Base-by-base conservation (phyloP, 2,888 invertebrate species). In the Xanthia icteritia region DNA sequence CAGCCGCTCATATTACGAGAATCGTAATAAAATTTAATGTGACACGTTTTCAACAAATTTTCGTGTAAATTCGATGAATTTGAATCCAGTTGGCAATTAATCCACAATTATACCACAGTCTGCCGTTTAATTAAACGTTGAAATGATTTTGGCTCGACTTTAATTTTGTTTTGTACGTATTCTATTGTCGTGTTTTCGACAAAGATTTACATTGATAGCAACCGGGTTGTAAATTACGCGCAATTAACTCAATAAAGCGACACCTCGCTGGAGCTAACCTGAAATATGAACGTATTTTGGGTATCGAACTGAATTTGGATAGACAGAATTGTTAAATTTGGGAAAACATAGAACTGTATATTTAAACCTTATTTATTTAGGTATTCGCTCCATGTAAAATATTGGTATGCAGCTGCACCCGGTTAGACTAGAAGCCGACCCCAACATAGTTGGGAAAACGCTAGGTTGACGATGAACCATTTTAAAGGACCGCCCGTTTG, bases 51-150 rank as follows among this genome's bases (percentile, higher is more conserved):
- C 90, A 91, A 90, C 91, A 90, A 93, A 94, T 93, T 92, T 89
- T 91, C 92, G 92, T 92, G 92, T 92, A 92, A 93, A 93, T 93
- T 92, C 90, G 91, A 91, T 90, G 89, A 92, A 92, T 92, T 91
- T 92, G 90, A 91, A 90, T 91, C 88, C 88, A 88, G 89, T 91
- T 86, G 90, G 90, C 92, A 94, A 94, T 94, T 93, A 94, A 94
- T 93, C 88, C 90, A 84, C 91, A 92, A 94, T 94, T 94, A 94
- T 89, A 92, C 90, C 90, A 88, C 91, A 86, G 87, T 90, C 90
- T 89, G 89, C 88, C 89, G 90, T 93, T 94, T 94, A 94, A 95
- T 95, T 94, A 94, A 93, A 92, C 90, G 86, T 87, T 81, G 90
- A 86, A 91, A 91, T 92, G 92, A 93, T 94, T 94, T 92, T 87